These are phyloP conservation scores for Corbicula japonica DNA, from an alignment of 2,888 invertebrate genomes.

Conservation along the genomic window DNA sequence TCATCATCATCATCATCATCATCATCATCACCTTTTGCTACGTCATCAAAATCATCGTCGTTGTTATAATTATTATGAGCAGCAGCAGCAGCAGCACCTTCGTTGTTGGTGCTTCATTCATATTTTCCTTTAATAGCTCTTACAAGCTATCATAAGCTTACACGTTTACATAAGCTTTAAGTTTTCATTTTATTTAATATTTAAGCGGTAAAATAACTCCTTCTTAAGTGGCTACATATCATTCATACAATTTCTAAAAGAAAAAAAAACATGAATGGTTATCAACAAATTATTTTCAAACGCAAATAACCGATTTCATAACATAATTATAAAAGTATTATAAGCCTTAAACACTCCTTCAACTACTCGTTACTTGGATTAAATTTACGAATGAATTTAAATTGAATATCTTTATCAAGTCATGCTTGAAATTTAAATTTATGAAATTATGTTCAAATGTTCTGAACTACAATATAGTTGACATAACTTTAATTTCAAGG, in stretches of 20 bases:
- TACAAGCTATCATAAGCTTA: background rate
- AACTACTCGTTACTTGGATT: too few relatives aligned
- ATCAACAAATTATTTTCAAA: too few relatives aligned
- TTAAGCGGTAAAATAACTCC: background rate
- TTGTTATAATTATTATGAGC: background rate
- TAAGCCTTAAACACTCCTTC: too few relatives aligned
- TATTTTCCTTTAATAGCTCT: background rate
- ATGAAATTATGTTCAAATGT: too few relatives aligned
- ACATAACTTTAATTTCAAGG: too few relatives aligned
- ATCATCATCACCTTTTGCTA: constrained; percentile 90
- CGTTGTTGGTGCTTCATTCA: background rate
- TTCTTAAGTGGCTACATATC: background rate
- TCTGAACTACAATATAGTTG: too few relatives aligned
- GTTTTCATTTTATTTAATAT: background rate
- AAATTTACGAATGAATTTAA: too few relatives aligned
- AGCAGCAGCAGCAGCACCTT: background rate
- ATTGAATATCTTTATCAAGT: too few relatives aligned
- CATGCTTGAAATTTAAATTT: too few relatives aligned
- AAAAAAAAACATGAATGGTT: background rate
- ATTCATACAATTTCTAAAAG: background rate
- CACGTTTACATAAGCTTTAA: background rate
- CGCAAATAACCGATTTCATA: too few relatives aligned
- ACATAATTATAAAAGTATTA: too few relatives aligned
- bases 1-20: constrained; percentile 90
- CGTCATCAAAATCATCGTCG: constrained; percentile 93